These are phyloP conservation scores for Phasia obesa DNA, from an alignment of 2,888 invertebrate genomes.

Conservation along the genomic window DNA sequence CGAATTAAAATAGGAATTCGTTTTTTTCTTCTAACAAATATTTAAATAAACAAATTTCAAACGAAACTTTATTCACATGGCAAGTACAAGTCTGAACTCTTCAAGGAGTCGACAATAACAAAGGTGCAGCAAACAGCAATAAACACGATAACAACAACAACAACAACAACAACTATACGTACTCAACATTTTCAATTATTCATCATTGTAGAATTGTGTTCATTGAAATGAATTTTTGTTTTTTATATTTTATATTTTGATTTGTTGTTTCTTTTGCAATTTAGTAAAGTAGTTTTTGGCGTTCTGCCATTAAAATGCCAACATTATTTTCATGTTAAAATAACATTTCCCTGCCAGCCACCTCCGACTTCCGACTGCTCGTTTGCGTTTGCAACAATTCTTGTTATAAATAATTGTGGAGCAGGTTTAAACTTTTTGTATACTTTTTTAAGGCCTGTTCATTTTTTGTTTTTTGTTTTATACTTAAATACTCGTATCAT, in stretches of 20 bases:
- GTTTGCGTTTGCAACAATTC: background rate
- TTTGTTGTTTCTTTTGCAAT: constrained; percentile 46
- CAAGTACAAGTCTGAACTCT: too few species aligned
- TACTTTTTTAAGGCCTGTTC: background rate
- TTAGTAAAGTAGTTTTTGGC: constrained; percentile 64
- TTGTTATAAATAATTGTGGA: background rate
- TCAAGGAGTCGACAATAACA: background rate
- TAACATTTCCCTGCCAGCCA: constrained; percentile 16
- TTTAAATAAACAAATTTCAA: background rate
- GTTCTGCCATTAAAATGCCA: constrained; percentile 51
- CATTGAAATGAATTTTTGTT: constrained; percentile 33
- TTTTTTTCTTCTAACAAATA: background rate
- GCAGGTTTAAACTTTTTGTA: constrained; percentile 17
- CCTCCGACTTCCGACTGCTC: constrained; percentile 4
- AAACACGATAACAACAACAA: background rate
- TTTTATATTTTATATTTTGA: constrained; percentile 17
- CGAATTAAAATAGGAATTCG: background rate
- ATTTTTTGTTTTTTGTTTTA: background rate
- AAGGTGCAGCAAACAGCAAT: too few species aligned
- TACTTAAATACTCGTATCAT: too few species aligned
- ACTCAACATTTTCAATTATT: constrained; percentile 59
- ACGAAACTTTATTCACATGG: background rate
- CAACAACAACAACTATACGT: constrained; percentile 3
- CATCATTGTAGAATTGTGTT: constrained; percentile 53
- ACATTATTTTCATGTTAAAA: constrained; percentile 46